Evolutionary conservation across 1,140 invertebrate species (phyloP), one percentile per base, ranked within the genome.

Genomic region (Brachionus asplanchnoidis): DNA sequence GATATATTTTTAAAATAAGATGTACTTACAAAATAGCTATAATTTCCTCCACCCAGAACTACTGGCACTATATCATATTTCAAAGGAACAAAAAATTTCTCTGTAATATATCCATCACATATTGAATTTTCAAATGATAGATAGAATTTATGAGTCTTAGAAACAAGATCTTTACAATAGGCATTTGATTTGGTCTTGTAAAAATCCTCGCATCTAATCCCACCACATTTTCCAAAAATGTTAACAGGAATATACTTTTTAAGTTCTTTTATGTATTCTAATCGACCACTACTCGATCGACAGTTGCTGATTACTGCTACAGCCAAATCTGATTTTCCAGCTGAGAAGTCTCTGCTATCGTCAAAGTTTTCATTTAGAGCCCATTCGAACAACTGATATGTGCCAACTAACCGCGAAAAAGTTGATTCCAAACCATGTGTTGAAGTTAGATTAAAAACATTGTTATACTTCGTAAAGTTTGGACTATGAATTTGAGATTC

Each of bases 91-190:
- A 86, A 88, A 60, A 88, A 87, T 40, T 87, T 87, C 66, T 88
- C 87, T 0, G 87, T 87, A 5, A 88, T 85, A 75, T 88, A 88
- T 14, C 87, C 86, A 66, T 86, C 80, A 68, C 87, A 88, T 12
- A 86, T 79, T 20, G 86, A 86, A 78, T 87, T 88, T 79, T 88
- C 87, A 77, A 88, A 88, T 11, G 87, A 80, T 42, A 88, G 56
- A 82, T 87, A 86, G 73, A 87, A 87, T 85, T 87, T 88, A 65
- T 88, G 87, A 26, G 66, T 79, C 9, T 85, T 75, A n/a, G 68
- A 68, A 26, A 86, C 40, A 44, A 83, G 66, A 42, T 83, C 12
- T 20, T 56, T 28, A 77, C 85, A 86, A 26, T 44, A 28, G 3
- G 8, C 9, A 4, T 1, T 46, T 12, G 36, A 26, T 26, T 32